These are phyloP conservation scores for Antitype chi DNA, from an alignment of 2,888 invertebrate species.

Conservation along the genomic window DNA sequence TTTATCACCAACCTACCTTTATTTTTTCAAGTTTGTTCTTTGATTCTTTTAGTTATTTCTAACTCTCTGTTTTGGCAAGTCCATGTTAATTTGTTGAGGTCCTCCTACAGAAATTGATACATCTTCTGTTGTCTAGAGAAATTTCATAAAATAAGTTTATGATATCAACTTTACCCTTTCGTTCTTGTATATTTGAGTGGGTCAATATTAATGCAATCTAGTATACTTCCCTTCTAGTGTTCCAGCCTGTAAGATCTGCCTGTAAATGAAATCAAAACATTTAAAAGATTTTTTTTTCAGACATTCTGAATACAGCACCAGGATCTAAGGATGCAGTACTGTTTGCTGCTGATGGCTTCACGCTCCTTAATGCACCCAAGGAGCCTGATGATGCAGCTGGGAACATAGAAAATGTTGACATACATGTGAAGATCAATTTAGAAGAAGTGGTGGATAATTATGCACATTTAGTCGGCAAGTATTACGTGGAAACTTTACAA, in stretches of 20 bases:
- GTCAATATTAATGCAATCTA: background rate
- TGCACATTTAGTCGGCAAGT: constrained; percentile 90
- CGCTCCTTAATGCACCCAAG: constrained; percentile 78
- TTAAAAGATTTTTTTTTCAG: constrained; percentile 75
- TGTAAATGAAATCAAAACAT: background rate
- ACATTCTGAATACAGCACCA: constrained; percentile 92
- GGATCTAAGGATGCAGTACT: constrained; percentile 91
- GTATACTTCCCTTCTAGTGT: background rate
- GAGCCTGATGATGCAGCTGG: constrained; percentile 69
- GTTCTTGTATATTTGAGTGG: background rate
- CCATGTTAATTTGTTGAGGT: background rate
- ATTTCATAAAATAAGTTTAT: background rate
- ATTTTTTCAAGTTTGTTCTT: background rate
- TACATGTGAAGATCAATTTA: constrained; percentile 88
- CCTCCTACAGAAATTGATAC: background rate
- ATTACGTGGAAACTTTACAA: background rate
- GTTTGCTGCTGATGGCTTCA: constrained; percentile 90
- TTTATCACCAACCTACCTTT: background rate
- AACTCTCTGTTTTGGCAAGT: constrained; percentile 1
- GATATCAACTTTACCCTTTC: background rate
- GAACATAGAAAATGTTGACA: constrained; percentile 75
- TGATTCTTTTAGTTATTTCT: constrained; percentile 11
- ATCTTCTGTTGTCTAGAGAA: too few species aligned
- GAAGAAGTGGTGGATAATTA: constrained; percentile 91
- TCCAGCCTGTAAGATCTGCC: too few species aligned